Conservation (phyloP, 2,888 invertebrate species). For the Ptilodon capucinus region DNA sequence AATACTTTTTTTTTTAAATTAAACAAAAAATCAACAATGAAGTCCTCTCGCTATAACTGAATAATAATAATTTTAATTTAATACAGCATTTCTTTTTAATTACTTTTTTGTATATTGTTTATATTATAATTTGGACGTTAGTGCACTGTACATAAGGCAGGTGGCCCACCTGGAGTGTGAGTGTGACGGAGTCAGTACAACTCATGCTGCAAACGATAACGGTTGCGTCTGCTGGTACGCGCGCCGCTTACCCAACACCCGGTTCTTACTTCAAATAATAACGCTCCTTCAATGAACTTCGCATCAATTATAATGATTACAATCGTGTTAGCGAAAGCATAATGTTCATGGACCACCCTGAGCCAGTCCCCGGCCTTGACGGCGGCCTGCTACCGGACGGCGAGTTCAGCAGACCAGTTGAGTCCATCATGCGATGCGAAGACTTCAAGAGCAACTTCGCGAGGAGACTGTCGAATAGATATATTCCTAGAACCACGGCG, state of each 20-base stretch:
- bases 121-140: no score
- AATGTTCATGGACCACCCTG: slow-evolving; percentile 57
- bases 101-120: no score
- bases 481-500: slow-evolving; percentile 55
- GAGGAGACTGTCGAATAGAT: slow-evolving; percentile 72
- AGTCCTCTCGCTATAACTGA: background rate
- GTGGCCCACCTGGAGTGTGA: slow-evolving; percentile 8
- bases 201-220: slow-evolving; percentile 27
- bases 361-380: slow-evolving; percentile 36
- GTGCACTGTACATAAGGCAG: no score
- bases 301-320: slow-evolving; percentile 39
- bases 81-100: no score
- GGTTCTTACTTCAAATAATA: slow-evolving; percentile 11
- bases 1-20: background rate
- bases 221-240: slow-evolving; percentile 27
- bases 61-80: no score
- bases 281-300: slow-evolving; percentile 40
- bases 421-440: slow-evolving; percentile 76
- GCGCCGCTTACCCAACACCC: background rate
- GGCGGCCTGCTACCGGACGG: slow-evolving; percentile 54
- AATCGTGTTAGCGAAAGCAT: slow-evolving; percentile 40
- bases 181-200: slow-evolving; percentile 24
- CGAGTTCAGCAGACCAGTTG: slow-evolving; percentile 69
- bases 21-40: background rate
- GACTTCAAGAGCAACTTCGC: slow-evolving; percentile 79